Conservation (phyloP, 1,140 invertebrate genomes). For the Pemphigus obesinymphae region DNA sequence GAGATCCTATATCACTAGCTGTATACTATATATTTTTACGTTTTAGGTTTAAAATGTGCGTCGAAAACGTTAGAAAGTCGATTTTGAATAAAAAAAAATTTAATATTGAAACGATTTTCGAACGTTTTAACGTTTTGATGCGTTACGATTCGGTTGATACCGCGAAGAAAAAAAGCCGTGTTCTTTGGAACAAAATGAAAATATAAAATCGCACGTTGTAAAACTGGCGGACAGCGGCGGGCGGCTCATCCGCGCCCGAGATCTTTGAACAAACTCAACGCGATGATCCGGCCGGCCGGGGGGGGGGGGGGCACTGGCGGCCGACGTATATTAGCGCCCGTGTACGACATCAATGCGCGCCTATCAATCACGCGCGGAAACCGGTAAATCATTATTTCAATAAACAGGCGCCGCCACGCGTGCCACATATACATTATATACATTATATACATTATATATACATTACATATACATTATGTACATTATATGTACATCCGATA, state of each 20-base stretch:
- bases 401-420: neutral
- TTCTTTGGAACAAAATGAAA: neutral
- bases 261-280: neutral
- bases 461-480: no score
- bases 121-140: no score
- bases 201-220: neutral
- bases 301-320: neutral
- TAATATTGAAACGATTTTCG: no score
- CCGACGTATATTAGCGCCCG: conserved; percentile 15
- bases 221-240: no score
- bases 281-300: neutral
- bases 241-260: neutral
- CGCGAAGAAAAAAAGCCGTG: no score
- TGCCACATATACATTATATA: neutral
- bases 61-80: no score
- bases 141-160: no score
- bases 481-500: neutral
- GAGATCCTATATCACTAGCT: no score
- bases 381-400: conserved; percentile 40
- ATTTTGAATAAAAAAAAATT: no score
- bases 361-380: conserved; percentile 29
- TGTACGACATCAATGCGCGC: neutral
- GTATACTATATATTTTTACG: no score
- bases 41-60: no score
- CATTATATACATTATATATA: no score